A percentile compares a stretch with the other conserved stretches of the same genome.
Conservation (phyloP, 92 coral and sea anemone genomes). For the Siderastrea siderea region DNA sequence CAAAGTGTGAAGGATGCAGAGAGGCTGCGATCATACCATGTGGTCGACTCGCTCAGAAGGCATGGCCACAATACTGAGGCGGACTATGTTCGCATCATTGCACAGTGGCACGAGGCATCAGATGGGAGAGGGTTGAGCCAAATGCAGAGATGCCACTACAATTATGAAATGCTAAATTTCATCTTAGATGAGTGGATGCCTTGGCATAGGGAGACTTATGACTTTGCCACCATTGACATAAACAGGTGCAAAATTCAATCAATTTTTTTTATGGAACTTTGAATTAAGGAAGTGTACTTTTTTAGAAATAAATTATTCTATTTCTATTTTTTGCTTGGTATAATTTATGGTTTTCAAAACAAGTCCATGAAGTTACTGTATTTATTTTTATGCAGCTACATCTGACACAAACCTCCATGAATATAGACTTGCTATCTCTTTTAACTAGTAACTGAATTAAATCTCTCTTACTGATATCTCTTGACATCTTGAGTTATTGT, state of each 20-base stretch:
- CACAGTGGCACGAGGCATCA: slow-evolving; percentile 72
- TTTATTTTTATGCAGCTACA: too few species aligned
- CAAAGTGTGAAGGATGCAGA: slow-evolving; percentile 73
- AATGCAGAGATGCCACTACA: slow-evolving; percentile 53
- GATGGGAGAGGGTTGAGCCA: slow-evolving; percentile 73
- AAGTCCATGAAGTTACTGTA: too few species aligned
- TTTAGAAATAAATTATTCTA: neutral
- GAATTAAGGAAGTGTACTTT: too few species aligned
- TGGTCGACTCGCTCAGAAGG: slow-evolving; percentile 41
- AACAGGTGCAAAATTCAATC: neutral
- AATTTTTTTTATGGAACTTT: too few species aligned
- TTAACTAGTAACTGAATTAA: too few species aligned
- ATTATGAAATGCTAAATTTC: slow-evolving; percentile 1
- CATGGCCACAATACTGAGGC: slow-evolving; percentile 65
- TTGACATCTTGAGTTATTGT: neutral
- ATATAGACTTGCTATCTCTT: too few species aligned
- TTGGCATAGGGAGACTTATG: neutral
- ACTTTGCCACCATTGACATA: slow-evolving; percentile 3
- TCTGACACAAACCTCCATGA: too few species aligned
- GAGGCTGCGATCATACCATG: slow-evolving; percentile 56
- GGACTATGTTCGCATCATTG: slow-evolving; percentile 41
- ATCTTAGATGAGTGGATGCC: slow-evolving; percentile 66
- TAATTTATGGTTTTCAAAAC: too few species aligned
- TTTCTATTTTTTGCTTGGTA: too few species aligned
- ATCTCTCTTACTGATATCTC: neutral